phyloP scores from a whole-genome alignment of 2,797 vertebrate genomes.

The Liparis tanakae region DNA sequence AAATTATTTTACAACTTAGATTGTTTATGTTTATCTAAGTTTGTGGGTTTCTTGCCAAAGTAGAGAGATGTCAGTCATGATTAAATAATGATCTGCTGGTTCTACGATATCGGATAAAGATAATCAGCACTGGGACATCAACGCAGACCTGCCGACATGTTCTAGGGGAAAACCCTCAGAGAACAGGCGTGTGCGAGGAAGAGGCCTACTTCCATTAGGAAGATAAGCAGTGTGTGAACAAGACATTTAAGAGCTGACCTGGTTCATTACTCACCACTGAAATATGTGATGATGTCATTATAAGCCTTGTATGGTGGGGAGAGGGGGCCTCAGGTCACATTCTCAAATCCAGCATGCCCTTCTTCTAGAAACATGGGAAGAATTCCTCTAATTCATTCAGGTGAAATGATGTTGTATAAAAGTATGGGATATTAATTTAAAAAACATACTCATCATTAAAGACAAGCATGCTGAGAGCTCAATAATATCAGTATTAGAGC shows the following conservation, averaged over 20 bases:
- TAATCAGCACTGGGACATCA: conserved; percentile 1
- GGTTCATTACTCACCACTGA: conserved; percentile 74
- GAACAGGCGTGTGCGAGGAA: conserved; percentile 32
- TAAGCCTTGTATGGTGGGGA: conserved; percentile 61
- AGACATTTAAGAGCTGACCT: conserved; percentile 73
- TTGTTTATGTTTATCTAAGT: background rate
- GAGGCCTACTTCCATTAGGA: conserved; percentile 62
- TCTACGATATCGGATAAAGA: conserved; percentile 3
- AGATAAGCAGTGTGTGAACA: conserved; percentile 78
- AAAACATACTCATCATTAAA: background rate
- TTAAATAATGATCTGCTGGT: background rate
- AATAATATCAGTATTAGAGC: background rate
- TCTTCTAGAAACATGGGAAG: background rate
- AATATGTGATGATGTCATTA: conserved; percentile 79
- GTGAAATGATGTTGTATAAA: background rate
- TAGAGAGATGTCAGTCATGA: background rate
- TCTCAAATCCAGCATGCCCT: conserved; percentile 1
- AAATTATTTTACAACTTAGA: background rate
- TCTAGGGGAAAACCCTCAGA: conserved; percentile 28
- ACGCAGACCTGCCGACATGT: conserved; percentile 11
- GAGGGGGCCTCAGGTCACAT: too few species aligned
- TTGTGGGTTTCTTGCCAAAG: conserved; percentile 7
- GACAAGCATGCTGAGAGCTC: too few species aligned
- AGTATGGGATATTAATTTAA: background rate
- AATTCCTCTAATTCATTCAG: background rate